Conservation (phyloP, 1,140 invertebrate species). For the Ephestia elutella region DNA sequence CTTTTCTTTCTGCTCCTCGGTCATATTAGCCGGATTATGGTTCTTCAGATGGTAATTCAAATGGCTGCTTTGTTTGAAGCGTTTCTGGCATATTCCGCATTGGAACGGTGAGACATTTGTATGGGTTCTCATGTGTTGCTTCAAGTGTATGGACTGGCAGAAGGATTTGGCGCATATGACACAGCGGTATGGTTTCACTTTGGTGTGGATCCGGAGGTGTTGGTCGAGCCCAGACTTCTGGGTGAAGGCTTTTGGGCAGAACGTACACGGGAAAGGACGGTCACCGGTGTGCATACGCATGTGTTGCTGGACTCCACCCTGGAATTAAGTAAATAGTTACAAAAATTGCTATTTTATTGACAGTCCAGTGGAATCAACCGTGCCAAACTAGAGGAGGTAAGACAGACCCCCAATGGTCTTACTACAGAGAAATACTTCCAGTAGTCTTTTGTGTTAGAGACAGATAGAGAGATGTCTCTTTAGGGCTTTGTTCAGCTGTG, state of each 20-base stretch:
- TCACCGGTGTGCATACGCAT: constrained; percentile 77
- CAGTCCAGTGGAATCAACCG: too few relatives aligned
- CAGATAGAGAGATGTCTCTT: too few relatives aligned
- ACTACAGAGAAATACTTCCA: too few relatives aligned
- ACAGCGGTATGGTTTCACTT: constrained; percentile 78
- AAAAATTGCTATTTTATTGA: too few relatives aligned
- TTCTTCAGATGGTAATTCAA: constrained; percentile 64
- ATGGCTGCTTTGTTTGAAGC: constrained; percentile 69
- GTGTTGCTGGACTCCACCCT: constrained; percentile 69
- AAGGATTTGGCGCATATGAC: constrained; percentile 81
- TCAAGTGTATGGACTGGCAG: constrained; percentile 64
- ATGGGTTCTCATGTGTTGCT: constrained; percentile 68
- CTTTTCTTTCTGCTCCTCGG: constrained; percentile 40
- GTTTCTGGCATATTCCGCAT: constrained; percentile 77
- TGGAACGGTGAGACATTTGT: constrained; percentile 84
- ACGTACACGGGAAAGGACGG: constrained; percentile 88
- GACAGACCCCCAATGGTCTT: too few relatives aligned
- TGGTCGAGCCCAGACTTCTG: constrained; percentile 79
- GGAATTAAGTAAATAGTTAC: background rate
- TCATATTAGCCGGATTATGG: constrained; percentile 48
- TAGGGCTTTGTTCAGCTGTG: too few relatives aligned
- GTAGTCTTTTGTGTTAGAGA: too few relatives aligned
- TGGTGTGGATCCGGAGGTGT: constrained; percentile 80
- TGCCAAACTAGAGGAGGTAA: too few relatives aligned
- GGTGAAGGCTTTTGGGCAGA: constrained; percentile 90